Base-by-base conservation (phyloP, 2,113 vertebrate genomes). In the Bufo bufo region DNA sequence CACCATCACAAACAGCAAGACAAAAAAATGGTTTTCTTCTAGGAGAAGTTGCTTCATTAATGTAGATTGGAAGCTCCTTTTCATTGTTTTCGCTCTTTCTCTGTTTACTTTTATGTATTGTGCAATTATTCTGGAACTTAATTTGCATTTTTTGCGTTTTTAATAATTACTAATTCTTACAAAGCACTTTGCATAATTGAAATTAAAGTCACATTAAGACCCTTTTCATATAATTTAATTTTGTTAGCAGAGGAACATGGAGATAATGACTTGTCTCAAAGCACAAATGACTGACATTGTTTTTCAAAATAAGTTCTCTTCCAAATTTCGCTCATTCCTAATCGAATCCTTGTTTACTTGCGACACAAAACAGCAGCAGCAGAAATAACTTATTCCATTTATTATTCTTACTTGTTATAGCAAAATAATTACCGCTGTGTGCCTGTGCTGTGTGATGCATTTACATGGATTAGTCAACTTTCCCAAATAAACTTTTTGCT, bases 161-260 rank as follows among this genome's bases (percentile, higher is more conserved):
- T 88, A 83, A 88, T 83, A 88, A 88, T 88, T 83, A 82, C 87
- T 88, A 63, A 82, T 88, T 88, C 87, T 83, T 82, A 88, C 80
- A 83, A 83, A 88, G 87, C 87, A 88, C 87, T 88, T 63, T 80
- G 81, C 87, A 88, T 88, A 88, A 88, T 88, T 88, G 80, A 88
- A 88, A 88, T 88, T 87, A 87, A 84, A 88, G 87, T 88, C 87
- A 88, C 81, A 88, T 88, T 88, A 88, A 83, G 80, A 84, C 87
- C 87, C 87, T 74, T 88, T 88, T 84, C 87, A 88, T 88, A 88
- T 83, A 83, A 88, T 88, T 88, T 88, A 88, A 88, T 88, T 88
- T 88, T 84, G 87, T 66, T 88, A 88, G 87, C 80, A 77, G 81
- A 88, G 87, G 87, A 88, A 88, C 87, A 77, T 82, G 58, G 87